phyloP scores from a whole-genome alignment of 1,140 invertebrate species.

The Bombus impatiens region DNA sequence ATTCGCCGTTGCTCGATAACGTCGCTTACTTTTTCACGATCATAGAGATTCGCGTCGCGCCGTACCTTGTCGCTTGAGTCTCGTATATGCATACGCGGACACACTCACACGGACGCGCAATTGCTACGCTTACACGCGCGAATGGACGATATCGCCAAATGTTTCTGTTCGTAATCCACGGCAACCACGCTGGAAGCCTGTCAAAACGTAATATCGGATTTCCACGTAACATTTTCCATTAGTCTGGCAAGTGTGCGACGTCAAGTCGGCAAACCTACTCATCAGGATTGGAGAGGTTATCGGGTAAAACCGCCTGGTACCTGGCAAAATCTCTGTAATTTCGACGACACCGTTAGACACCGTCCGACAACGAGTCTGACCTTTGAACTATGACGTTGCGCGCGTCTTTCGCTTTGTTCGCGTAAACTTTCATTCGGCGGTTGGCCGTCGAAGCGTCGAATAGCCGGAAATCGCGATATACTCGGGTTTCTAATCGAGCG shows the following conservation, averaged over 20 bases:
- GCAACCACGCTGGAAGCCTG: background rate
- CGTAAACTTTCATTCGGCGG: background rate
- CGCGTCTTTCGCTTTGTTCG: constrained; percentile 8
- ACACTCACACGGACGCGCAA: background rate
- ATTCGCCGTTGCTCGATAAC: constrained; percentile 38
- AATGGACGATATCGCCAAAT: background rate
- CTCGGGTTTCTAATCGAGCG: background rate
- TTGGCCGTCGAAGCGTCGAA: background rate
- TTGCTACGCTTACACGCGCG: background rate
- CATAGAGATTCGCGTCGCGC: too few relatives aligned
- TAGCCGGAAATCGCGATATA: background rate
- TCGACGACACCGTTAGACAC: background rate
- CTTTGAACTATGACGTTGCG: background rate
- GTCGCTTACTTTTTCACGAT: constrained; percentile 38
- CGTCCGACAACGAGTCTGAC: background rate
- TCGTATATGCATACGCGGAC: background rate
- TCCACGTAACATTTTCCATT: constrained; percentile 33
- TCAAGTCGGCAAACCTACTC: background rate
- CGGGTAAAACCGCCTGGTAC: background rate
- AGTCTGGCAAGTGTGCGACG: background rate
- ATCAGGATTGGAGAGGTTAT: background rate
- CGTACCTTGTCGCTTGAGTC: background rate
- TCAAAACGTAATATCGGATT: constrained; percentile 38
- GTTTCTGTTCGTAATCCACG: constrained; percentile 26
- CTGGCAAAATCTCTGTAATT: background rate